phyloP scores from a whole-genome alignment of 2,113 vertebrate genomes.

The Cacatua alba region DNA sequence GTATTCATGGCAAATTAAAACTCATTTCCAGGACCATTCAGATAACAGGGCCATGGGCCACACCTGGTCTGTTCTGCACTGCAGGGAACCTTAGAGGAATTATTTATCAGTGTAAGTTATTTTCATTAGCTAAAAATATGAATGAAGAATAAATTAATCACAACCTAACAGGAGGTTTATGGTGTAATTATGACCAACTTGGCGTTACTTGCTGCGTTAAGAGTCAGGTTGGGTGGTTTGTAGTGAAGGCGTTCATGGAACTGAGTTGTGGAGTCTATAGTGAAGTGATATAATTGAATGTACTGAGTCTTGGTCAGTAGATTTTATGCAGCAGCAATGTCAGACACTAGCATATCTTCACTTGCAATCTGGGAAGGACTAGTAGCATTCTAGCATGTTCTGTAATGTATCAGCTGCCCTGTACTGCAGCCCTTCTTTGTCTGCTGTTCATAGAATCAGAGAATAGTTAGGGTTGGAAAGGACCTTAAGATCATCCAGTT shows the following conservation, averaged over 20 bases:
- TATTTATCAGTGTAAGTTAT: conserved; percentile 3
- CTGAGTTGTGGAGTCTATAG: background rate
- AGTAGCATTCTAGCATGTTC: background rate
- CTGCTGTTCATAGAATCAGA: background rate
- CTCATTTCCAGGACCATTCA: conserved; percentile 24
- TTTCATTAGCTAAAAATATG: conserved; percentile 17
- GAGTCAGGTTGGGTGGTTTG: background rate
- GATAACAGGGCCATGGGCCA: background rate
- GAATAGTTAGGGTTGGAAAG: background rate
- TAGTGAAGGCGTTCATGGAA: background rate
- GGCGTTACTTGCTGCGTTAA: conserved; percentile 22
- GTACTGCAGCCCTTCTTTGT: background rate
- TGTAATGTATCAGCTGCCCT: background rate
- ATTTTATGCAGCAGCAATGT: background rate
- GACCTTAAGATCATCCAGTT: background rate
- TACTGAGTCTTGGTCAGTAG: background rate
- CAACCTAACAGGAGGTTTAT: conserved; percentile 1
- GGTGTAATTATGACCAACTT: conserved; percentile 21
- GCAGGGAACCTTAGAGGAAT: background rate
- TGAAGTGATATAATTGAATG: background rate
- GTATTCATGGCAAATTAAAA: conserved; percentile 65
- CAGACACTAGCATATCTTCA: background rate
- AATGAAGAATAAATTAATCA: conserved; percentile 37
- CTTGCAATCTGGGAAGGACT: background rate
- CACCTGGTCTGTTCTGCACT: conserved; percentile 5